Evolutionary conservation across 1,140 invertebrate species (phyloP), one percentile per base, ranked within the genome.

Genomic region (Lutraria rhynchaena): DNA sequence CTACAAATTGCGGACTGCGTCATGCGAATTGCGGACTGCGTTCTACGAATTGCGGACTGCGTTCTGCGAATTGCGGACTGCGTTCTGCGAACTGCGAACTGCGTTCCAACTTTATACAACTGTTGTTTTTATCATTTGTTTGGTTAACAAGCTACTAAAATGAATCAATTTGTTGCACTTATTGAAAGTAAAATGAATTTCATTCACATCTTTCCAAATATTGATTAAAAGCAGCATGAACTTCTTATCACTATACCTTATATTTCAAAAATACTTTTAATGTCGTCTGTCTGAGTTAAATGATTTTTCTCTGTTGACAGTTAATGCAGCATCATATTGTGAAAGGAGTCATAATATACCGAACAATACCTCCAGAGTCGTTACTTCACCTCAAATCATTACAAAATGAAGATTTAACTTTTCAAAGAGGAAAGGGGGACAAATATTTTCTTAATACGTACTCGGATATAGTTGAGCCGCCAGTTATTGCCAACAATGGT

Each of bases 401-500:
- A 31, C 77, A 81, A 51, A 41, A 53, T 7, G 77, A 81, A 63
- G 1, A 15, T 3, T 29, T 81, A 4, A 37, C 22, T 31, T 71
- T 81, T 41, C 35, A 70, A 22, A 46, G 35, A 1, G 41, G 33
- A 17, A 63, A 69, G 27, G 24, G 27, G 24, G 77, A 71, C 24
- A 58, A 81, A 11, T 81, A 49, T 24, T 15, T 46, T 24, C 19
- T 71, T 29, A 37, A 81, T 49, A 81, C 57, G 49, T 71, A 71
- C 51, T 70, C 77, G 19, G 69, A 81, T 51, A 51, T 81, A 17
- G 7, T 71, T 13, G 77, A 55, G 31, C 53, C 69, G 13, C 44
- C 51, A 17, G 35, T 67, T 24, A 61, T 81, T 27, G 77, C 77
- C 33, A 71, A 55, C 27, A 81, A 81, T 63, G 77, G 77, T n/a